phyloP scores from a whole-genome alignment of 2,797 vertebrate species.

The Syndactyla subalaris region DNA sequence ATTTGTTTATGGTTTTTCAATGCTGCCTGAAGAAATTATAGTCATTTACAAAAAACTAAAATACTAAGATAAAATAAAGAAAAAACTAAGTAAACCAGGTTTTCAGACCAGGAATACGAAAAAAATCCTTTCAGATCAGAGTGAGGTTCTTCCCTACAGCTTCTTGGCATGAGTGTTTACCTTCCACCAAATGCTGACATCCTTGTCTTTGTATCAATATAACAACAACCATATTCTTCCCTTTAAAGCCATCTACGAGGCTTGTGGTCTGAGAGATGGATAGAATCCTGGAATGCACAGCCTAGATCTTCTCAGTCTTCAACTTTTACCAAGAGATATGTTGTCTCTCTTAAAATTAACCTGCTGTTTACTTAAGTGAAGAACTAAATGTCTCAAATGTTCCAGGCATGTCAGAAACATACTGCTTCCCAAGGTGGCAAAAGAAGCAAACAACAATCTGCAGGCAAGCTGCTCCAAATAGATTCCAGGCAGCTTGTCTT shows the following conservation, averaged over 20 bases:
- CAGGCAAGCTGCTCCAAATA: neutral
- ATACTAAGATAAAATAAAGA: neutral
- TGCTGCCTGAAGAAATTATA: neutral
- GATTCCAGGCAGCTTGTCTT: neutral
- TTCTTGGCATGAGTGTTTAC: neutral
- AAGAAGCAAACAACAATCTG: conserved; percentile 3
- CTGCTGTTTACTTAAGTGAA: neutral
- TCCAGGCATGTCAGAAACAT: neutral
- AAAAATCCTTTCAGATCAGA: neutral
- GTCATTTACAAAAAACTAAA: neutral
- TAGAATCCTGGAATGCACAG: neutral
- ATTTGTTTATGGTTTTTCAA: neutral
- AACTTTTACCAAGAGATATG: neutral
- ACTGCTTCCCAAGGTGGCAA: neutral
- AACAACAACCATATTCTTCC: neutral
- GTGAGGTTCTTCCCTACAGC: neutral
- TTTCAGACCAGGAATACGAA: neutral
- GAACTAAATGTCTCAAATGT: neutral
- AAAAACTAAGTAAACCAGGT: neutral
- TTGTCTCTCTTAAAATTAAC: neutral
- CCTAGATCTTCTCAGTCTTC: neutral
- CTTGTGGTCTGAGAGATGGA: neutral
- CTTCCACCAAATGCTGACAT: neutral
- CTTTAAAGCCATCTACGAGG: neutral
- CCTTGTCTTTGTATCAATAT: neutral